These are phyloP conservation scores for Phortica okadai DNA, from an alignment of 2,888 invertebrate genomes.

Conservation along the genomic window DNA sequence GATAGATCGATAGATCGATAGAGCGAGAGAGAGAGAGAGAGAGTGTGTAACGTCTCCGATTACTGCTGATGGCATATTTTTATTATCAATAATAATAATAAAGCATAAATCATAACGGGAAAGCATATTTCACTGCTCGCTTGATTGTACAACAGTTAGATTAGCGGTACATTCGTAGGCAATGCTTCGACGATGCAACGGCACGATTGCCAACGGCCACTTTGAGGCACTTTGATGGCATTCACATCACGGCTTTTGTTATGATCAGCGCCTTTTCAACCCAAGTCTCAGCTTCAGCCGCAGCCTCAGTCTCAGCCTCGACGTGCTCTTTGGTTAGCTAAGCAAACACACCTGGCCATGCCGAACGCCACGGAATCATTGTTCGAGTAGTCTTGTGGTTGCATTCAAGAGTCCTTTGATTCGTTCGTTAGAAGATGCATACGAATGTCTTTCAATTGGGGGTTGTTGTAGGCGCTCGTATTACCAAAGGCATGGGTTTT, in stretches of 20 bases:
- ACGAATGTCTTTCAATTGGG: constrained; percentile 44
- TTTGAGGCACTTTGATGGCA: constrained; percentile 35
- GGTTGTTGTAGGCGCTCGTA: constrained; percentile 30
- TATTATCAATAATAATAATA: not conserved
- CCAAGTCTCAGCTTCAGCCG: not conserved
- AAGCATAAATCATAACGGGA: constrained; percentile 55
- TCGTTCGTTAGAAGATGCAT: not conserved
- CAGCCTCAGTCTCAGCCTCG: not conserved
- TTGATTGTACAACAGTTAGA: not conserved
- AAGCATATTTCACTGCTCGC: constrained; percentile 53
- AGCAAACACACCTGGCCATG: constrained; percentile 58
- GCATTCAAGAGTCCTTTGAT: not conserved
- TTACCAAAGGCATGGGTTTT: not conserved
- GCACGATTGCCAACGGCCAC: not conserved
- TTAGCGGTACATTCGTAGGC: not conserved
- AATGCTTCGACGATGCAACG: not conserved
- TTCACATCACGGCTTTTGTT: too few relatives aligned
- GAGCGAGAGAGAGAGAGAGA: not conserved
- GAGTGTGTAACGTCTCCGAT: not conserved
- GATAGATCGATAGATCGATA: not conserved
- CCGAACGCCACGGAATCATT: not conserved
- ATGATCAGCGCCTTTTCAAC: too few relatives aligned
- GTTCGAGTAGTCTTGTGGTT: not conserved
- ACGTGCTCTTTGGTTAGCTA: constrained; percentile 34
- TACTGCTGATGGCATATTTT: not conserved